phyloP scores from a whole-genome alignment of 1,140 invertebrate genomes.

The Batillaria attramentaria region DNA sequence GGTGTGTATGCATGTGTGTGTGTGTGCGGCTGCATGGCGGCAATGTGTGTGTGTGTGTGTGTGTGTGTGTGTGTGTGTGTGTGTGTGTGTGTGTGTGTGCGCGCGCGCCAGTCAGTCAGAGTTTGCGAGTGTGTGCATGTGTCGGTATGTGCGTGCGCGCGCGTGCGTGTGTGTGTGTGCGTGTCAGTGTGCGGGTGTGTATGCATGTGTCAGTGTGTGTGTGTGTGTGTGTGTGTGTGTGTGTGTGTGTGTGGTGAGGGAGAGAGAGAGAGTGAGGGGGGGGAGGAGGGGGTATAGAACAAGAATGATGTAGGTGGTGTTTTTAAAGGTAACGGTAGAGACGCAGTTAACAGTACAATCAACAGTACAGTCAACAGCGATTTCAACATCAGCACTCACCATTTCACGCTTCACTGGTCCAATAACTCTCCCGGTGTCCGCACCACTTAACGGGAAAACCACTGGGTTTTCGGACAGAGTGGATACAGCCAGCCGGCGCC shows the following conservation, averaged over 20 bases:
- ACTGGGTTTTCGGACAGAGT: too few species aligned
- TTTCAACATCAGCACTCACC: too few species aligned
- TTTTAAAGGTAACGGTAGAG: too few species aligned
- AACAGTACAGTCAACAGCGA: too few species aligned
- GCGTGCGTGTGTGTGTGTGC: slow-evolving; percentile 1
- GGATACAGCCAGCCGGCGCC: background rate
- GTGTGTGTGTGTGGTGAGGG: background rate
- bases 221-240: slow-evolving; percentile 2
- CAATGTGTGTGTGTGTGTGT: slow-evolving; percentile 20
- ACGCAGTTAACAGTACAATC: too few species aligned
- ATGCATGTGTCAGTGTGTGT: slow-evolving; percentile 6
- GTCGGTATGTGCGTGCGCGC: background rate
- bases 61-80: slow-evolving; percentile 23
- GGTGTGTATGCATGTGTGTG: slow-evolving; percentile 4
- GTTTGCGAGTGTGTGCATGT: background rate
- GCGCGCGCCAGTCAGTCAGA: background rate
- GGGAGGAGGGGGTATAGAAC: background rate
- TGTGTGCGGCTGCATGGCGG: slow-evolving; percentile 2
- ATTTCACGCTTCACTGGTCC: too few species aligned
- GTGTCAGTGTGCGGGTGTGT: slow-evolving; percentile 10
- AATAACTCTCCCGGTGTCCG: too few species aligned
- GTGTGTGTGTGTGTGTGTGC: slow-evolving; percentile 17
- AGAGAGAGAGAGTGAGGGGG: background rate
- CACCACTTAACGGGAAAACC: too few species aligned
- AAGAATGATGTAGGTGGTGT: background rate